Conservation (phyloP, 1,140 invertebrate species). For the Neodiprion virginianus region DNA sequence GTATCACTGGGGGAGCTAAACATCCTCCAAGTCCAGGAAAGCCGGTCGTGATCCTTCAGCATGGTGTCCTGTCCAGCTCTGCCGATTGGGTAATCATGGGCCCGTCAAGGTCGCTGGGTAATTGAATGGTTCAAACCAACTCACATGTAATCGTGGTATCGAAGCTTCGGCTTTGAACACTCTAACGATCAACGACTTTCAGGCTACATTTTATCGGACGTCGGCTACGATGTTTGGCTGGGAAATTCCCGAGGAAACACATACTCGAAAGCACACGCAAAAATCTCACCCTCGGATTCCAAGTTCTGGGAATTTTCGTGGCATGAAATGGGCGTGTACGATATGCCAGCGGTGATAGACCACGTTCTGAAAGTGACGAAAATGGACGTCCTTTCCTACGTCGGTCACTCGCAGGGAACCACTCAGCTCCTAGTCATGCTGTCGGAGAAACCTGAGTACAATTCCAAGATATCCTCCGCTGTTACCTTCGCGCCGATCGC, state of each 20-base stretch:
- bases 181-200: conserved; percentile 5
- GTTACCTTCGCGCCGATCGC: conserved; percentile 60
- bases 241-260: conserved; percentile 73
- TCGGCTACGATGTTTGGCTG: conserved; percentile 78
- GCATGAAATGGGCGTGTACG: conserved; percentile 72
- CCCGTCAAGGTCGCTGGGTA: conserved; percentile 65
- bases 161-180: neutral
- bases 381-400: conserved; percentile 61
- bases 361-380: conserved; percentile 63
- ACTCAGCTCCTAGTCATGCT: conserved; percentile 61
- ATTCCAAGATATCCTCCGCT: conserved; percentile 55
- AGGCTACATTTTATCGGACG: conserved; percentile 63
- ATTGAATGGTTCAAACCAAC: conserved; percentile 4
- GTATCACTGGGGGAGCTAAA: conserved; percentile 61
- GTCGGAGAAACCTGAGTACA: conserved; percentile 64
- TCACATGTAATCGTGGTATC: neutral
- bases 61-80: conserved; percentile 79
- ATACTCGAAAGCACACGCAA: conserved; percentile 68
- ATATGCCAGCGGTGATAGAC: conserved; percentile 70
- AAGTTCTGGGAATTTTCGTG: conserved; percentile 67
- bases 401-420: conserved; percentile 71
- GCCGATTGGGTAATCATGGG: conserved; percentile 78
- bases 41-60: conserved; percentile 71
- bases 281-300: conserved; percentile 59
- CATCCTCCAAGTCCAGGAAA: conserved; percentile 28